phyloP scores from a whole-genome alignment of 2,888 invertebrate genomes.

The Dermolepida albohirtum region DNA sequence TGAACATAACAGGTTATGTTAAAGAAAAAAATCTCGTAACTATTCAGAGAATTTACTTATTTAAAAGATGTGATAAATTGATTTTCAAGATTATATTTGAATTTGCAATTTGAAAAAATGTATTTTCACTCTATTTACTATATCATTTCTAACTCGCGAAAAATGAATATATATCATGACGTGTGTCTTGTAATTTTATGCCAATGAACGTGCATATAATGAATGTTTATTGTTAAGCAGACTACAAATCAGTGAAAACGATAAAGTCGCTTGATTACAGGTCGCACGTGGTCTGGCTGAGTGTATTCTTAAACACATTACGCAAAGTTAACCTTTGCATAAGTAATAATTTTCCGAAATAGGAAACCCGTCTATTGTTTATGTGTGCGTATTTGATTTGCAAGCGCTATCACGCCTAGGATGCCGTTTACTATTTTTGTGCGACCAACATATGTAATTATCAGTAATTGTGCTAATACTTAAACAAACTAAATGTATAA shows the following conservation, averaged over 20 bases:
- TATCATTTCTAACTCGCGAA: no score
- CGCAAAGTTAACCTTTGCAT: constrained; percentile 27
- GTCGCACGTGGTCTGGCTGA: constrained; percentile 7
- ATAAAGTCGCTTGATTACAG: constrained; percentile 8
- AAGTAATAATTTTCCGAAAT: constrained; percentile 20
- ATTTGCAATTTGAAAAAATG: not conserved
- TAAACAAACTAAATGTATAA: no score
- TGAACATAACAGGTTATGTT: no score
- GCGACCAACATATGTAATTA: not conserved
- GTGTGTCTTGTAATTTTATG: constrained; percentile 5
- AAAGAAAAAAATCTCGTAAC: no score
- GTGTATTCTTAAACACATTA: constrained; percentile 12
- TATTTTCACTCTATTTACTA: constrained; percentile 2
- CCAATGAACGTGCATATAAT: constrained; percentile 19
- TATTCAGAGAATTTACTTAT: no score
- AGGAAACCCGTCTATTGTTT: constrained; percentile 27
- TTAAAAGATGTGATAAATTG: no score
- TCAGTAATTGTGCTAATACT: not conserved
- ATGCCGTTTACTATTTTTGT: constrained; percentile 20
- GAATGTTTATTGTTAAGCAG: constrained; percentile 8
- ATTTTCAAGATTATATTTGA: not conserved
- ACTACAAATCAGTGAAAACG: constrained; percentile 7
- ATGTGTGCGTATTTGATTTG: constrained; percentile 25
- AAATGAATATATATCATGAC: no score
- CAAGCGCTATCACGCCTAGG: constrained; percentile 16